Base-by-base conservation (phyloP, 1,140 invertebrate genomes). In the Magallana gigas region DNA sequence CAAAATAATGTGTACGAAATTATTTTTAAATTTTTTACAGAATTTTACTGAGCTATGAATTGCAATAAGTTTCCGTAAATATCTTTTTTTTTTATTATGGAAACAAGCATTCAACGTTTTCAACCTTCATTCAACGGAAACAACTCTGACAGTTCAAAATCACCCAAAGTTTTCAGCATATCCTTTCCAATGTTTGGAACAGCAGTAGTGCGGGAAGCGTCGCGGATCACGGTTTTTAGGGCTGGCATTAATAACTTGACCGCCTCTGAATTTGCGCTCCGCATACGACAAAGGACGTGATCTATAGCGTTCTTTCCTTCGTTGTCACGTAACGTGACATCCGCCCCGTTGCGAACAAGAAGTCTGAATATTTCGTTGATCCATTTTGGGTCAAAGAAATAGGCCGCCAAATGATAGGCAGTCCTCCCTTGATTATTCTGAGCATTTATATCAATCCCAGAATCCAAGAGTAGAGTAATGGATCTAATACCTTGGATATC, bases 351-450 rank as follows among this genome's bases (percentile, higher is more conserved):
- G 68, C 68, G 68, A 29, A 76, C 14, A 29, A 76, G 23, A 76
- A 76, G 68, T 29, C 68, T 76, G 36, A 76, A 76, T 14, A 76
- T 76, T 29, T 76, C 68, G 23, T 76, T 76, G 18, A 76, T 76
- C 68, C 68, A 76, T 36, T 76, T 76, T 9, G 68, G 23, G 29
- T 76, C 68, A 36, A 76, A 76, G 68, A 76, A 76, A 23, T 76
- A 11, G 2, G 23, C 68, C 36, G 68, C 12, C 18, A 76, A 29
- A 76, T 76, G 68, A 36, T 29, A 76, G 11, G 23, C 68, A 29
- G 68, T 76, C 68, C 23, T 76, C 11, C 68, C 68, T 11, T 23
- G 23, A 5, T 12, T 29, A 11, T 76, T 29, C 18, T 29, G 68
- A 7, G 68, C 68, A 76, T 76, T 76, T 1, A 76, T 29, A 36